Conservation (phyloP, 2,113 vertebrate genomes). For the Urocynchramus pylzowi region DNA sequence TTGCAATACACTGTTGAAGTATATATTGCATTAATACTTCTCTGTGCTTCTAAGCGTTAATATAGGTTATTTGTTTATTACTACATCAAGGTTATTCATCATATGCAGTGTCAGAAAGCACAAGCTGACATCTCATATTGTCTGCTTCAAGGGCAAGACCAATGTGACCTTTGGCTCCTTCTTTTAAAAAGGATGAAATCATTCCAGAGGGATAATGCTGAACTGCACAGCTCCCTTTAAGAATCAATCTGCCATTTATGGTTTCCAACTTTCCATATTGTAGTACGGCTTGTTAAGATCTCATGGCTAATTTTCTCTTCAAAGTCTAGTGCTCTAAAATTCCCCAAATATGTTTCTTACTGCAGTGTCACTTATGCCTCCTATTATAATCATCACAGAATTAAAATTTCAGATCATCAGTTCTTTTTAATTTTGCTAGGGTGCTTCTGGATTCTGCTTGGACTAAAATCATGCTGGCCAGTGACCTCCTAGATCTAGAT, state of each 20-base stretch:
- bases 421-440: neutral
- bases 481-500: neutral
- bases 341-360: neutral
- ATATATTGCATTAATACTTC: neutral
- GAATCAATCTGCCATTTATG: constrained; percentile 43
- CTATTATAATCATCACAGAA: neutral
- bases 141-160: constrained; percentile 69
- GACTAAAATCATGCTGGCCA: neutral
- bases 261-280: constrained; percentile 21
- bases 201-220: constrained; percentile 40
- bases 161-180: constrained; percentile 67
- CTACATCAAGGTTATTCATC: constrained; percentile 61
- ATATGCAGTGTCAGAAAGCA: constrained; percentile 67
- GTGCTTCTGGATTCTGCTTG: neutral
- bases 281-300: constrained; percentile 8
- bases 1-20: neutral
- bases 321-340: neutral
- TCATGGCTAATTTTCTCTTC: constrained; percentile 31
- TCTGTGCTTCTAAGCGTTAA: neutral
- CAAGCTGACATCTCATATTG: constrained; percentile 67
- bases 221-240: constrained; percentile 22
- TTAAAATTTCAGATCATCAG: neutral
- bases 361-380: neutral
- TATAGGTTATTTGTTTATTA: constrained; percentile 63
- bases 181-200: constrained; percentile 65